Percentiles rank a stretch among this genome's conserved stretches.
These are phyloP conservation scores for Ichneumoninae sp. DNA, from an alignment of 2,888 invertebrate species.

Conservation along the genomic window DNA sequence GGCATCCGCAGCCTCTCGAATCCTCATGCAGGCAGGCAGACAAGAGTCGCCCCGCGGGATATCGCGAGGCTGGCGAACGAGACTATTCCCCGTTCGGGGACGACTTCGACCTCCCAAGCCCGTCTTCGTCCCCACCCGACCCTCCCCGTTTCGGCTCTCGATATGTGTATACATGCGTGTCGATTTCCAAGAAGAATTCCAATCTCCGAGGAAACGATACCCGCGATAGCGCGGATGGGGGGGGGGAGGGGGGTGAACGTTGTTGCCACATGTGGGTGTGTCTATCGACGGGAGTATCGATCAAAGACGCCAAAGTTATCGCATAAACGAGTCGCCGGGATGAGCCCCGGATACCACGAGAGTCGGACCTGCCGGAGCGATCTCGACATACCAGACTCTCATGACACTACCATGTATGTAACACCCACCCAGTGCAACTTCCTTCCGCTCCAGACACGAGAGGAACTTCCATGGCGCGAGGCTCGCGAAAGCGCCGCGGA, in stretches of 20 bases:
- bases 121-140: slow-evolving; percentile 11
- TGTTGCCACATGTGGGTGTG: not conserved
- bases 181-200: slow-evolving; percentile 69
- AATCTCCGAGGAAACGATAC: slow-evolving; percentile 57
- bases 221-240: slow-evolving; percentile 18
- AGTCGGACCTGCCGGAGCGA: slow-evolving; percentile 23
- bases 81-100: slow-evolving; percentile 53
- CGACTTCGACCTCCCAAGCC: slow-evolving; percentile 54
- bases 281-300: slow-evolving; percentile 26
- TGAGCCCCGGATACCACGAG: slow-evolving; percentile 18
- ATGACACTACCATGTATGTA: not conserved
- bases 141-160: not conserved
- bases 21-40: slow-evolving; percentile 46
- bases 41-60: slow-evolving; percentile 62
- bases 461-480: not conserved
- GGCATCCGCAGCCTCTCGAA: slow-evolving; percentile 20
- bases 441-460: not conserved
- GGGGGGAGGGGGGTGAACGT: slow-evolving; percentile 5
- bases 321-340: slow-evolving; percentile 34
- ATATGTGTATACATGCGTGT: slow-evolving; percentile 49
- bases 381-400: slow-evolving; percentile 12
- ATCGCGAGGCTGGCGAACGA: slow-evolving; percentile 53
- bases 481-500: not conserved
- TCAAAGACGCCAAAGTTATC: slow-evolving; percentile 50
- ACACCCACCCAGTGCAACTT: not conserved